These are phyloP conservation scores for Phymastichus coffea DNA, from an alignment of 1,140 invertebrate genomes.

Conservation along the genomic window DNA sequence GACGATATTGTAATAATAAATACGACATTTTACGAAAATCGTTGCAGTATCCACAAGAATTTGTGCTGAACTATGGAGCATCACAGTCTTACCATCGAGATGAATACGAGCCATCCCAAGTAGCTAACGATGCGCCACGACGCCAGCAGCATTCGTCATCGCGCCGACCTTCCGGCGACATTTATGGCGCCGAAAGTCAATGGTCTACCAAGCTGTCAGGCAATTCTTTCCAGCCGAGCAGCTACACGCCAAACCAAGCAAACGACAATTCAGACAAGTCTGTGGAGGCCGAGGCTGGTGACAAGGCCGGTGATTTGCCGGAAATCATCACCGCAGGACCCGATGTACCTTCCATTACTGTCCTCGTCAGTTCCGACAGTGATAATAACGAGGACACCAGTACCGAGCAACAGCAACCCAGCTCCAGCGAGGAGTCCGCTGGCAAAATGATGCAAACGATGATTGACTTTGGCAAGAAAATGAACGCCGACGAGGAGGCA, in stretches of 20 bases:
- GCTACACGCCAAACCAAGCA: slow-evolving; percentile 31
- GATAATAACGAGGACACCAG: slow-evolving; percentile 15
- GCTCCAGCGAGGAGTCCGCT: slow-evolving; percentile 10
- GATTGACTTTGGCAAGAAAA: slow-evolving; percentile 43
- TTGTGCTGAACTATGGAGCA: slow-evolving; percentile 45
- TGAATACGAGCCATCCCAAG: slow-evolving; percentile 41
- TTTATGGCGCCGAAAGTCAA: slow-evolving; percentile 58
- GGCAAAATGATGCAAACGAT: slow-evolving; percentile 3
- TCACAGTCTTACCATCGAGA: slow-evolving; percentile 25
- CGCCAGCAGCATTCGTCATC: slow-evolving; percentile 23
- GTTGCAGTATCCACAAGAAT: slow-evolving; percentile 46
- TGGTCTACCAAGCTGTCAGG: slow-evolving; percentile 65
- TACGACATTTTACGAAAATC: neutral
- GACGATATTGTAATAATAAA: too few relatives aligned
- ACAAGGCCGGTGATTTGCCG: slow-evolving; percentile 22
- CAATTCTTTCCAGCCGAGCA: slow-evolving; percentile 57
- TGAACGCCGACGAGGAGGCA: slow-evolving; percentile 13
- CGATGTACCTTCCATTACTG: slow-evolving; percentile 38
- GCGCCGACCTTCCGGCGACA: slow-evolving; percentile 33
- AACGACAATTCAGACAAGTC: neutral
- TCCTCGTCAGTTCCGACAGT: slow-evolving; percentile 40
- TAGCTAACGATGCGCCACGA: slow-evolving; percentile 27
- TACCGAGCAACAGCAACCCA: neutral
- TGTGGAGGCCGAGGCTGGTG: neutral
- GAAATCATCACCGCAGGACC: slow-evolving; percentile 48